phyloP scores from a whole-genome alignment of 2,888 invertebrate genomes.

The Rhamphomyia laevipes region DNA sequence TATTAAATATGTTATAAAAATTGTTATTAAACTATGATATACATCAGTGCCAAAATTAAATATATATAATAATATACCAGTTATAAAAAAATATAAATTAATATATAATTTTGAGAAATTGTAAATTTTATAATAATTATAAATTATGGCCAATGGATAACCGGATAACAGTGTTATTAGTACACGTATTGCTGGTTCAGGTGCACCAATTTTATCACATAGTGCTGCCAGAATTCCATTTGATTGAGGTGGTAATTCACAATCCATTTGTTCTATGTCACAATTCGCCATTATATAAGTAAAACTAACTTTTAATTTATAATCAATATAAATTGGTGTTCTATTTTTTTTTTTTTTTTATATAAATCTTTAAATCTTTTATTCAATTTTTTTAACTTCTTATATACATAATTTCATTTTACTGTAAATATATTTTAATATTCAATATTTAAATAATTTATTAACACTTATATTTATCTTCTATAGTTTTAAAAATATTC shows the following conservation, averaged over 20 bases:
- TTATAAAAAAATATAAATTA: constrained; percentile 51
- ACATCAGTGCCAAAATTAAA: constrained; percentile 75
- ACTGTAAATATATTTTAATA: too few relatives aligned
- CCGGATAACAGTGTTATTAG: constrained; percentile 51
- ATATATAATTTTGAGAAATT: constrained; percentile 43
- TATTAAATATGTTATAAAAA: constrained; percentile 57
- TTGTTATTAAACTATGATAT: constrained; percentile 63
- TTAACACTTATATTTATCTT: too few relatives aligned
- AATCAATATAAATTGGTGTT: too few relatives aligned
- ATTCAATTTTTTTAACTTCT: too few relatives aligned
- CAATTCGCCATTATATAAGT: too few relatives aligned
- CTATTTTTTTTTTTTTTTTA: too few relatives aligned
- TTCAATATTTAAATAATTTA: too few relatives aligned
- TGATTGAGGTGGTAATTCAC: not conserved
- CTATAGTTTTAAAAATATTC: too few relatives aligned
- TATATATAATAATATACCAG: constrained; percentile 62
- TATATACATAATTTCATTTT: too few relatives aligned
- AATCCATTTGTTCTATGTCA: not conserved
- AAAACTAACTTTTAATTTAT: too few relatives aligned
- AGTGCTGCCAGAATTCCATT: constrained; percentile 21
- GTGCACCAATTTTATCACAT: constrained; percentile 43
- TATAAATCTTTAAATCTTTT: too few relatives aligned
- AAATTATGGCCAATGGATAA: constrained; percentile 57
- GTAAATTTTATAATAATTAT: constrained; percentile 43
- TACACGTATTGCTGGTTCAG: constrained; percentile 53